Conservation (phyloP, 2,888 invertebrate genomes). For the Mythimna albipuncta region DNA sequence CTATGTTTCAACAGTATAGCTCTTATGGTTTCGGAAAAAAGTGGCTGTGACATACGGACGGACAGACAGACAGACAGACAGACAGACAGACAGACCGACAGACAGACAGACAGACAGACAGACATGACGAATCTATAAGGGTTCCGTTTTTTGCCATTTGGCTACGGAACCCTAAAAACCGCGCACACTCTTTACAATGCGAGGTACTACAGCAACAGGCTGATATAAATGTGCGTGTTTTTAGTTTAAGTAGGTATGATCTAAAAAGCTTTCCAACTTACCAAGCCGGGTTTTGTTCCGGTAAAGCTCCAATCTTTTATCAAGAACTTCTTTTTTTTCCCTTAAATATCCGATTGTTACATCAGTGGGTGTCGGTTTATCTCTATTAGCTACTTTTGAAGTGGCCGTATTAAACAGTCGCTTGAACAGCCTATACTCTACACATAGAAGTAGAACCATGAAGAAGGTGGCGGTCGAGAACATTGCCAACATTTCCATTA, state of each 20-base stretch:
- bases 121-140: no score
- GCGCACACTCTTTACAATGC: no score
- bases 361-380: slow-evolving; percentile 20
- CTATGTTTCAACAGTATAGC: no score
- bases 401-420: slow-evolving; percentile 63
- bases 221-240: neutral
- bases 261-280: slow-evolving; percentile 22
- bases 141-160: no score
- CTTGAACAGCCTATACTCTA: slow-evolving; percentile 78
- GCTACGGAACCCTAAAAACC: no score
- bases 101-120: no score
- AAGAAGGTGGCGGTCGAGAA: slow-evolving; percentile 70
- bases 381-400: slow-evolving; percentile 49
- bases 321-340: slow-evolving; percentile 70
- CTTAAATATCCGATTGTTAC: slow-evolving; percentile 64
- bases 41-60: no score
- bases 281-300: slow-evolving; percentile 16
- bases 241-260: neutral
- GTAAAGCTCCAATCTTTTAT: slow-evolving; percentile 67
- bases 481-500: slow-evolving; percentile 75
- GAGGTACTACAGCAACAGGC: neutral
- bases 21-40: no score
- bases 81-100: no score
- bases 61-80: no score
- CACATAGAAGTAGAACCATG: slow-evolving; percentile 71